phyloP scores from a whole-genome alignment of 2,797 vertebrate genomes.

The Oophaga sylvatica region DNA sequence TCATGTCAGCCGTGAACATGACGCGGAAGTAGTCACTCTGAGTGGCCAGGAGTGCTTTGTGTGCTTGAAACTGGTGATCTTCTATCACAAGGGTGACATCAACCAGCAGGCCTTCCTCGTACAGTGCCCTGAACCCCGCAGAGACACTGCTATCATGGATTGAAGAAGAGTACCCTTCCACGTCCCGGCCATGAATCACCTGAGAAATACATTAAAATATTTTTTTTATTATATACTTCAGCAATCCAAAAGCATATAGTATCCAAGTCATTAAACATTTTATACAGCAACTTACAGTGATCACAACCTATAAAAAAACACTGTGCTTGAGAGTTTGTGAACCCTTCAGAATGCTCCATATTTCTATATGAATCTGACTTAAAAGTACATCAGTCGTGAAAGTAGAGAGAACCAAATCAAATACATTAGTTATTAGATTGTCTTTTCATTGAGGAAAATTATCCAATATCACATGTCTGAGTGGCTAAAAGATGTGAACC shows the following conservation, averaged over 20 bases:
- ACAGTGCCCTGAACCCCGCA: slow-evolving; percentile 95
- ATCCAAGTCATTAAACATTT: neutral
- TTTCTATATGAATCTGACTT: no score
- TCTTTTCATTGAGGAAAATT: no score
- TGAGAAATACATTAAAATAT: slow-evolving; percentile 65
- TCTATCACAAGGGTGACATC: slow-evolving; percentile 94
- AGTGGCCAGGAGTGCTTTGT: slow-evolving; percentile 97
- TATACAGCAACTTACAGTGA: no score
- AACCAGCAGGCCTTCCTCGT: slow-evolving; percentile 96
- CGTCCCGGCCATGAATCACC: slow-evolving; percentile 99
- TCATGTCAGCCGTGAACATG: slow-evolving; percentile 99
- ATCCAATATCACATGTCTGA: no score
- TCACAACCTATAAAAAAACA: no score
- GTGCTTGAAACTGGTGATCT: slow-evolving; percentile 98
- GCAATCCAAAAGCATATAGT: neutral
- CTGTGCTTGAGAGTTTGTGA: no score
- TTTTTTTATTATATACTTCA: neutral
- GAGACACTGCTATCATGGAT: slow-evolving; percentile 98
- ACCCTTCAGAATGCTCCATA: no score
- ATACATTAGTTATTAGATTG: no score
- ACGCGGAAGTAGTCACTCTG: slow-evolving; percentile 99
- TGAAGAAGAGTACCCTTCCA: slow-evolving; percentile 99
- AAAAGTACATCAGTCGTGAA: no score
- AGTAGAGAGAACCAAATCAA: no score
- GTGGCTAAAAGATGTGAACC: no score